A percentile compares a stretch with the other conserved stretches of the same genome.
Evolutionary conservation across 2,797 vertebrate species (phyloP).

Genomic region (Bovichtus variegatus): DNA sequence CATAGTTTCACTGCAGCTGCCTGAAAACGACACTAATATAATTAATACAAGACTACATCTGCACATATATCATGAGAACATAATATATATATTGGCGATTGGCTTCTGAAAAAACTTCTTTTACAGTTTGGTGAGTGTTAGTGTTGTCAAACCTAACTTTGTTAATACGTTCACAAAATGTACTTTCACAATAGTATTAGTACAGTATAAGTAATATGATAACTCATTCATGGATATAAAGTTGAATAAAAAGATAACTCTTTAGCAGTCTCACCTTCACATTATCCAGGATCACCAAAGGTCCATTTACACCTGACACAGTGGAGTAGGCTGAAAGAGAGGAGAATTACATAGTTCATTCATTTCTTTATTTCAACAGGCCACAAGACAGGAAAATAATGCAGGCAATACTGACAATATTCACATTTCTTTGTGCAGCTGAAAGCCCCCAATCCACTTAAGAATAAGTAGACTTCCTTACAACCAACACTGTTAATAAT

Average conservation of each 20-base stretch:
- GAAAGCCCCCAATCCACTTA: constrained; percentile 60
- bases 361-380: constrained; percentile 27
- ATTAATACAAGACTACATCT: background rate
- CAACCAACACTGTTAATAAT: constrained; percentile 60
- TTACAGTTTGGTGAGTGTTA: background rate
- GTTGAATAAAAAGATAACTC: background rate
- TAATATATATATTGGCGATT: background rate
- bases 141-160: background rate
- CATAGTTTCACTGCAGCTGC: background rate
- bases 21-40: background rate
- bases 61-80: background rate
- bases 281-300: constrained; percentile 88
- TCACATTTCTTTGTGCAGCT: constrained; percentile 14
- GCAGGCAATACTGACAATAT: background rate
- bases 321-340: constrained; percentile 87
- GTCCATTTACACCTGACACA: constrained; percentile 88
- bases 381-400: constrained; percentile 20
- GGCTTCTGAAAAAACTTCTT: background rate
- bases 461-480: constrained; percentile 41
- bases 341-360: constrained; percentile 11
- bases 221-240: background rate
- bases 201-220: background rate
- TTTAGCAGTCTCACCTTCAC: constrained; percentile 82
- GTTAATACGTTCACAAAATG: background rate
- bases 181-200: background rate